Conservation (phyloP, 2,797 vertebrate genomes). For the Thunnus albacares region DNA sequence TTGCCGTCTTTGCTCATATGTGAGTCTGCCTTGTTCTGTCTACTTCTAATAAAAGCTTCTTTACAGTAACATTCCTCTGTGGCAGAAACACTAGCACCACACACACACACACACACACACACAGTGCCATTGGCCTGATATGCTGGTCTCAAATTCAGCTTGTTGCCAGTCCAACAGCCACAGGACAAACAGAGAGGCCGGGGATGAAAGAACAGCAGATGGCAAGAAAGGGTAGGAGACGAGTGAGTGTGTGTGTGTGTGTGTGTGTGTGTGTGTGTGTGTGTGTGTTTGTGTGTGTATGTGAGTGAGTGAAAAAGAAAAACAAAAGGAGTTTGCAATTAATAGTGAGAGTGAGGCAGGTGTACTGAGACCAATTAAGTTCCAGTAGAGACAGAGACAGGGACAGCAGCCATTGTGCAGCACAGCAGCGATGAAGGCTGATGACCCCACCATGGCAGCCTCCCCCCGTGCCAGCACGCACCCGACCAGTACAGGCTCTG, state of each 20-base stretch:
- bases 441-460: background rate
- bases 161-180: background rate
- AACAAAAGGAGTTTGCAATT: background rate
- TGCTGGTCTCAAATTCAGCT: slow-evolving; percentile 5
- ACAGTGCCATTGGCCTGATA: slow-evolving; percentile 8
- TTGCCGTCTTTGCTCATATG: background rate
- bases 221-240: background rate
- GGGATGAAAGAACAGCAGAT: slow-evolving; percentile 7
- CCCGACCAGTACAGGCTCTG: slow-evolving; percentile 1
- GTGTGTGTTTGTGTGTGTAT: slow-evolving; percentile 7
- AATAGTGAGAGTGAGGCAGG: background rate
- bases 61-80: background rate
- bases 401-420: slow-evolving; percentile 42
- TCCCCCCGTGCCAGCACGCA: background rate
- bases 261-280: slow-evolving; percentile 13
- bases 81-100: background rate
- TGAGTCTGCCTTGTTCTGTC: background rate
- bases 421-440: background rate
- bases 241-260: slow-evolving; percentile 12
- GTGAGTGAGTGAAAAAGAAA: background rate
- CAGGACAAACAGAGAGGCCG: background rate
- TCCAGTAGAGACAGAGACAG: background rate
- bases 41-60: slow-evolving; percentile 1
- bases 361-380: background rate
- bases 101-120: background rate